A percentile compares a stretch with the other conserved stretches of the same genome.
Conservation (phyloP, 2,113 vertebrate genomes). For the Heteronetta atricapilla region DNA sequence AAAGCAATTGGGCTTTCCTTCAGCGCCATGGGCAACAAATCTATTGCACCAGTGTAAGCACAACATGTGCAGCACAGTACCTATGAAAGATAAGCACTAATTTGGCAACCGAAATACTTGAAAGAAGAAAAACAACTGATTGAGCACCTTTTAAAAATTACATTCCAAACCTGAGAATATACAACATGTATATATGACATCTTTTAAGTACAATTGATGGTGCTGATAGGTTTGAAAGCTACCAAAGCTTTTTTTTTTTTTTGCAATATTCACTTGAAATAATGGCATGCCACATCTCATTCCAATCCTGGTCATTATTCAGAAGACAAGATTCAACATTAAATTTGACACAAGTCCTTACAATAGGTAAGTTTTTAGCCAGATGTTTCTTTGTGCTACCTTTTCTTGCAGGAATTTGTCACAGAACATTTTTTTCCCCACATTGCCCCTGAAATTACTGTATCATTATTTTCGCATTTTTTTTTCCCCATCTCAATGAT, state of each 20-base stretch:
- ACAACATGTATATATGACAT: neutral
- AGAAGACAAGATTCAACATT: neutral
- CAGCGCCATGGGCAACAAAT: neutral
- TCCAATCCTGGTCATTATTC: neutral
- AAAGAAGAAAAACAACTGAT: neutral
- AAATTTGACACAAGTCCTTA: neutral
- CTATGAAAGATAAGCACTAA: neutral
- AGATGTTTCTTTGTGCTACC: neutral
- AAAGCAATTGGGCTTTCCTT: neutral
- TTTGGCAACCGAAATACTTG: accelerated
- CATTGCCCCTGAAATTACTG: neutral
- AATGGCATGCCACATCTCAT: neutral
- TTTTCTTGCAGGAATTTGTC: neutral
- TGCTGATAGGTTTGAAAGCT: neutral
- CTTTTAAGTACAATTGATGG: neutral
- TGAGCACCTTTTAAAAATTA: neutral
- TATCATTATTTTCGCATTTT: neutral
- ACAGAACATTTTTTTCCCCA: neutral
- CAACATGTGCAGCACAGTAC: neutral
- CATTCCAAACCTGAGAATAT: neutral
- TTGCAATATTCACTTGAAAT: neutral
- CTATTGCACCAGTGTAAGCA: neutral
- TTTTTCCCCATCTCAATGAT: neutral
- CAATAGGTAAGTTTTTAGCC: neutral
- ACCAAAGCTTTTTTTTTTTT: neutral